Evolutionary conservation across 2,113 vertebrate genomes (phyloP).

Genomic region (Dicaeum eximium): DNA sequence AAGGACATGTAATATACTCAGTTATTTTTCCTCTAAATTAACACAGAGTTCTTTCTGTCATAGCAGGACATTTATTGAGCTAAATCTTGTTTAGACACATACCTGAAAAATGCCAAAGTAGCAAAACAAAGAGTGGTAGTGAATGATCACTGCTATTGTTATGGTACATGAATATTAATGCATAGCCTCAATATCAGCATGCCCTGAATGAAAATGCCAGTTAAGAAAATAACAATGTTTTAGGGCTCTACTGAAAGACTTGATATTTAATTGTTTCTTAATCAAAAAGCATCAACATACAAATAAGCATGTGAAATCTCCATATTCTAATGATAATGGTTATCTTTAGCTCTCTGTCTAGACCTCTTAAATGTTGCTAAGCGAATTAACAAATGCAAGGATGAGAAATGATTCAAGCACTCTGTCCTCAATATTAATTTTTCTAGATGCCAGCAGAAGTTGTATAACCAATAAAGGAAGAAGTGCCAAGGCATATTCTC

Average conservation of each 20-base stretch:
- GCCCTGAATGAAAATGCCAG: neutral
- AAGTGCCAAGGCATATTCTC: neutral
- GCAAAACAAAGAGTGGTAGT: neutral
- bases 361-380: conserved; percentile 2
- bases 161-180: neutral
- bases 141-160: neutral
- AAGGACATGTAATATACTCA: neutral
- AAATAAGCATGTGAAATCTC: neutral
- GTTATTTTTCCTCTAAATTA: neutral
- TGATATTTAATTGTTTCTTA: neutral
- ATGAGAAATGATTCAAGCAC: neutral
- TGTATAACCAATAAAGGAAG: neutral
- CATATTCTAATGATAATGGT: neutral
- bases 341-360: neutral
- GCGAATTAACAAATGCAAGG: neutral
- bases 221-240: neutral
- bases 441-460: neutral
- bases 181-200: neutral
- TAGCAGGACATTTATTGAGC: neutral
- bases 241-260: neutral
- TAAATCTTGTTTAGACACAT: neutral
- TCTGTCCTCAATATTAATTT: neutral
- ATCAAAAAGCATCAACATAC: neutral
- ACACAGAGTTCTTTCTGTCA: neutral
- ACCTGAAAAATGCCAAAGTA: neutral